These are phyloP conservation scores for Spodoptera littoralis DNA, from an alignment of 2,888 invertebrate genomes.

Conservation along the genomic window DNA sequence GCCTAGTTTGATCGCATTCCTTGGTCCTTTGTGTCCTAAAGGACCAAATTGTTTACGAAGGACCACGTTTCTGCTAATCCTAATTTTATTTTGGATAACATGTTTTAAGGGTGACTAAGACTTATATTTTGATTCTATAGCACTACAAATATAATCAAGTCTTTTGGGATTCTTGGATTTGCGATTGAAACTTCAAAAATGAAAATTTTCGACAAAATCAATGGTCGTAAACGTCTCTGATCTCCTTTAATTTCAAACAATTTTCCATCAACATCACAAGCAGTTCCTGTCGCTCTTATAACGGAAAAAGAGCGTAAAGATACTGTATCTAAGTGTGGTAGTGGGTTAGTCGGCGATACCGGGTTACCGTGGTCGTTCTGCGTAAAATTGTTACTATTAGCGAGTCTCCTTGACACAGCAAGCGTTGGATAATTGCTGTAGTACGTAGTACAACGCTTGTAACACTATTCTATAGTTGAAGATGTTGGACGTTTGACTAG, in stretches of 20 bases:
- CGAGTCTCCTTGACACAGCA: slow-evolving; percentile 54
- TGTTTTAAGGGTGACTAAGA: not conserved
- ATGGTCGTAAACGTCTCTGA: too few species aligned
- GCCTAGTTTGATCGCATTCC: too few species aligned
- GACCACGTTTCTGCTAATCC: too few species aligned
- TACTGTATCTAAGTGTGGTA: slow-evolving; percentile 65
- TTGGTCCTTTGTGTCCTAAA: too few species aligned
- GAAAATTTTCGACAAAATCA: too few species aligned
- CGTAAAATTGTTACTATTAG: slow-evolving; percentile 58
- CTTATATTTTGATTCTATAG: not conserved
- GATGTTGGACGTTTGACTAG: too few species aligned
- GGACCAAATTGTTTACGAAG: too few species aligned
- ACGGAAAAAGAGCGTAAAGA: slow-evolving; percentile 66
- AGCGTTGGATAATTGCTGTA: slow-evolving; percentile 39
- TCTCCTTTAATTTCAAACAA: not conserved
- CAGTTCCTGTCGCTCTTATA: slow-evolving; percentile 30
- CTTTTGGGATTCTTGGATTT: too few species aligned
- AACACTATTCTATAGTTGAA: too few species aligned
- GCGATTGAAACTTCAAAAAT: too few species aligned
- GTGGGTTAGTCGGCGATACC: slow-evolving; percentile 56
- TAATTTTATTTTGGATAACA: not conserved
- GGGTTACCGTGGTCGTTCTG: slow-evolving; percentile 50
- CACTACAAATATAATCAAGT: too few species aligned
- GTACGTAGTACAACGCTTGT: not conserved
- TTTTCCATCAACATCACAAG: slow-evolving; percentile 9